phyloP scores from a whole-genome alignment of 2,797 vertebrate species.

The Chaetodon trifasciatus region DNA sequence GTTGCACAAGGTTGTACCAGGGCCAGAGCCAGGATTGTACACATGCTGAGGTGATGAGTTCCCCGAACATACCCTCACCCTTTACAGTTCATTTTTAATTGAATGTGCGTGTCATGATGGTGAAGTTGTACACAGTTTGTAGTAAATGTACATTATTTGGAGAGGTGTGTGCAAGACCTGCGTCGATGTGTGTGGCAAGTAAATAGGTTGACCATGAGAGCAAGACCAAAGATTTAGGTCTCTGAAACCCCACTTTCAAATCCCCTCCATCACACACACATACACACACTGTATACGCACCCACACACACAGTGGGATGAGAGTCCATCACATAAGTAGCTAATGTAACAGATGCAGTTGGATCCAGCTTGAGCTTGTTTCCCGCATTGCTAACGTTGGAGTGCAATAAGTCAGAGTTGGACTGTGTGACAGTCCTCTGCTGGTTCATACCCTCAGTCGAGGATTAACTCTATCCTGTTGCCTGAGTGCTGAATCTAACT shows the following conservation, averaged over 20 bases:
- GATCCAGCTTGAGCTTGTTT: conserved; percentile 63
- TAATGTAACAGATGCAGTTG: conserved; percentile 58
- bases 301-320: conserved; percentile 29
- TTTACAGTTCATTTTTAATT: neutral
- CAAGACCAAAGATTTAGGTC: conserved; percentile 27
- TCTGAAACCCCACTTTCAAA: conserved; percentile 27
- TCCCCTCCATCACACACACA: conserved; percentile 14
- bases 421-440: conserved; percentile 32
- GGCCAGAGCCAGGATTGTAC: too few species aligned
- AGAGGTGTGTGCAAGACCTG: neutral
- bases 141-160: neutral
- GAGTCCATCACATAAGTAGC: conserved; percentile 49
- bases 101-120: neutral
- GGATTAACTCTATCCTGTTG: conserved; percentile 62
- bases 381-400: conserved; percentile 63
- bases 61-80: too few species aligned
- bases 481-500: conserved; percentile 12
- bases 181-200: conserved; percentile 17
- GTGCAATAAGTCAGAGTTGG: conserved; percentile 59
- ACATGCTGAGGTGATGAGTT: too few species aligned
- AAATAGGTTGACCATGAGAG: neutral
- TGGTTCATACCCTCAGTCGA: conserved; percentile 24
- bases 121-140: neutral
- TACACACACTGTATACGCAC: conserved; percentile 23
- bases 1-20: neutral